Conservation (phyloP, 2,888 invertebrate genomes). For the Drosophila peninsularis region DNA sequence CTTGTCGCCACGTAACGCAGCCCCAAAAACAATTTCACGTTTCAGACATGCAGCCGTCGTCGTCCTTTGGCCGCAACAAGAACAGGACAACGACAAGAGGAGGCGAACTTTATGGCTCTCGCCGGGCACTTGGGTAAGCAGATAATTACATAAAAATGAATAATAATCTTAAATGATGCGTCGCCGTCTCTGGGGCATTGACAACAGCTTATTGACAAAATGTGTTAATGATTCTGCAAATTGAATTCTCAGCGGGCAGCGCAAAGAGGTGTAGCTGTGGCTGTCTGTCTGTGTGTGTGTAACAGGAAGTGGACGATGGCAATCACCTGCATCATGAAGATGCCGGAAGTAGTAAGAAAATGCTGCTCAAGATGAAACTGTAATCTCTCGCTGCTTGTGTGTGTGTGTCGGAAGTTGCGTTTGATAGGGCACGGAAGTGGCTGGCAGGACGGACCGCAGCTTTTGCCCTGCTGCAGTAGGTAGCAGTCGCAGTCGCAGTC, state of each 20-base stretch:
- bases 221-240: conserved; percentile 75
- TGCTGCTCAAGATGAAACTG: conserved; percentile 45
- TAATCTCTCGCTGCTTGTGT: conserved; percentile 41
- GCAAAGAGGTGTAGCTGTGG: background rate
- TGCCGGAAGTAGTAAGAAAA: conserved; percentile 60
- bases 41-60: conserved; percentile 1
- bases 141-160: conserved; percentile 76
- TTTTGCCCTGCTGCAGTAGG: conserved; percentile 35
- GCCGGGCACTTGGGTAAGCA: conserved; percentile 54
- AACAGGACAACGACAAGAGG: background rate
- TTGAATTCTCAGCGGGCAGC: conserved; percentile 55
- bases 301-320: conserved; percentile 46
- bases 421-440: conserved; percentile 70
- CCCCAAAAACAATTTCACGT: conserved; percentile 31
- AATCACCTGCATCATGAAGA: conserved; percentile 64
- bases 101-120: conserved; percentile 36
- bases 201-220: conserved; percentile 72
- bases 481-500: background rate
- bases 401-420: conserved; percentile 54
- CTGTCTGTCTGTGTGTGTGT: conserved; percentile 18
- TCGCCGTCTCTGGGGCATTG: conserved; percentile 52
- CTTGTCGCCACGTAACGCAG: conserved; percentile 12
- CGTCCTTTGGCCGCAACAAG: background rate
- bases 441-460: conserved; percentile 36
- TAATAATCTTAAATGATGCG: conserved; percentile 67